Evolutionary conservation across 2,888 invertebrate genomes (phyloP), one percentile per base, ranked within the genome.

Genomic region (Drosophila dives): DNA sequence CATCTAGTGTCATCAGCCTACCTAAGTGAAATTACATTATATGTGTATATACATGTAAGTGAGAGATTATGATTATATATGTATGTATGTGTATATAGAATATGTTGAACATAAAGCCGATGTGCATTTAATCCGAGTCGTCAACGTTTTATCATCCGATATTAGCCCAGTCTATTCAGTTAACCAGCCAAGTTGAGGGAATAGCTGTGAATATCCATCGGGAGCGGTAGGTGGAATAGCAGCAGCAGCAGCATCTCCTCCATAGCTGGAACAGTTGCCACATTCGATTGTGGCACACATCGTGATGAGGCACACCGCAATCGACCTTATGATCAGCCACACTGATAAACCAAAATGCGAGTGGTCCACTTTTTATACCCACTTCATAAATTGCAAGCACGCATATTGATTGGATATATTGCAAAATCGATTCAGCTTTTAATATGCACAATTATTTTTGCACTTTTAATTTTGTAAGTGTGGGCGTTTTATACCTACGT

Each of bases 321-420:
- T 56, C 2, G 65, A 50, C 69, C 85, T 79, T 89, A 91, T 90
- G 60, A 34, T 81, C 26, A 60, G 33, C 36, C n/a, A 29, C 40
- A 20, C 68, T 76, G 59, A 64, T 36, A 42, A 38, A 10, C 29
- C 26, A 5, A 32, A 45, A 29, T 5, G 12, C 12, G 20, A 12
- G 4, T 6, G 6, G 0, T 1, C 15, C 34, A 34, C 54, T 17
- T 62, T 78, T 64, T 76, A 78, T 68, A 51, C 10, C 23, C 54
- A 26, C 12, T 50, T 23, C 61, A 10, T n/a, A 20, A 54, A 45
- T 6, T 53, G 73, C 74, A 54, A 38, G 29, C 11, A 3, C 10
- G 74, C 74, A 68, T 23, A 73, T 68, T 60, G 17, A 20, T 38
- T 34, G 7, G 1, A 23, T n/a, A 5, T 26, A 36, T 26, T 34